Conservation (phyloP, 2,113 vertebrate genomes). For the Poecile atricapillus region DNA sequence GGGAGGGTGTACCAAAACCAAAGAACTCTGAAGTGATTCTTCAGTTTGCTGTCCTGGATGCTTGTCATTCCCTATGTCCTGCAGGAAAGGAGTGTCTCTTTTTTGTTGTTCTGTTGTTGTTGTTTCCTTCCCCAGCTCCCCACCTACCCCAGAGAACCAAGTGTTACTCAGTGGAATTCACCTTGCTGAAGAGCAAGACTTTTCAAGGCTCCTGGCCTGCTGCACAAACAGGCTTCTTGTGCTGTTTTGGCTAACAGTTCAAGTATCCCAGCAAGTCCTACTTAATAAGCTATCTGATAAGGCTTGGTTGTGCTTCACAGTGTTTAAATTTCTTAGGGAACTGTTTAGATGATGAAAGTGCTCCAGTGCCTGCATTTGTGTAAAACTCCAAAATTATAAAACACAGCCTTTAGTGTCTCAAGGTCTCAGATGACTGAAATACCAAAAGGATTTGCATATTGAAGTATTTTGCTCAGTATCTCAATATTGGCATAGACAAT, state of each 20-base stretch:
- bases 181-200: neutral
- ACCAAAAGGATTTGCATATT: neutral
- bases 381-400: constrained; percentile 33
- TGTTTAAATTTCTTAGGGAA: constrained; percentile 41
- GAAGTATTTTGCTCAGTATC: neutral
- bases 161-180: neutral
- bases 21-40: neutral
- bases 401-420: neutral
- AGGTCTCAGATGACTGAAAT: neutral
- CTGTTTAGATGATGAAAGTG: constrained; percentile 47
- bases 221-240: neutral
- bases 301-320: constrained; percentile 34
- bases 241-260: constrained; percentile 21
- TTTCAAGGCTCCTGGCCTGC: neutral
- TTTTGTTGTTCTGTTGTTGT: neutral
- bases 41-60: neutral
- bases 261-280: constrained; percentile 41
- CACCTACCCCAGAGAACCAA: neutral
- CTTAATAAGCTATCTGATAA: constrained; percentile 51
- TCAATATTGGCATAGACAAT: neutral
- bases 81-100: neutral
- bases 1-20: neutral
- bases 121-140: neutral
- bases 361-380: neutral
- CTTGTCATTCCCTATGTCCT: neutral